Conservation (phyloP, 1,140 invertebrate species). For the Eufriesea mexicana region DNA sequence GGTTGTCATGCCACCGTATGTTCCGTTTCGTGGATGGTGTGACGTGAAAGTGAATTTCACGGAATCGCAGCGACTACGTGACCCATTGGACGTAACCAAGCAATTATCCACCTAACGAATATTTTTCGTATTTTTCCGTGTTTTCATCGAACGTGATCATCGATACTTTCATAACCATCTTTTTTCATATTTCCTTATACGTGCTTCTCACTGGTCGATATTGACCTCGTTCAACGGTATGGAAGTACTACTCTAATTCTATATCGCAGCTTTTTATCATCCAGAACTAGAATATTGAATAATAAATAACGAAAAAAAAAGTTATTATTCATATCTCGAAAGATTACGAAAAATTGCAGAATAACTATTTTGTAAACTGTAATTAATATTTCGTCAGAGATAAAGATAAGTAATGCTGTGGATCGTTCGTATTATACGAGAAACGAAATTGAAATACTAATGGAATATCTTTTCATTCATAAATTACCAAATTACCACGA, state of each 20-base stretch:
- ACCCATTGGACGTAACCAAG: not conserved
- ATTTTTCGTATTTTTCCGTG: not conserved
- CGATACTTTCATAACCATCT: not conserved
- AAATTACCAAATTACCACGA: not conserved
- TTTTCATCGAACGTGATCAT: not conserved
- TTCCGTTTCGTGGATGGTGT: not conserved
- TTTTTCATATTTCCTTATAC: no score
- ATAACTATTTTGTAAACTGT: not conserved
- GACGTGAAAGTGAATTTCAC: constrained; percentile 43
- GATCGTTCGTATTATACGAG: not conserved
- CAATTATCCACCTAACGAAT: not conserved
- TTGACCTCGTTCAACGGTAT: no score
- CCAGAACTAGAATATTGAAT: not conserved
- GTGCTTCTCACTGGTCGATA: not conserved
- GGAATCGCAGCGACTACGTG: constrained; percentile 21
- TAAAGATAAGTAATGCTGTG: not conserved
- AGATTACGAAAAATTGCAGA: not conserved
- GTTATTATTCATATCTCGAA: not conserved
- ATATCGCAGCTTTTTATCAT: not conserved
- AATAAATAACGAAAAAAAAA: not conserved
- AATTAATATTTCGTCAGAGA: not conserved
- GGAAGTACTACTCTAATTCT: not conserved
- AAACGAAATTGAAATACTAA: not conserved
- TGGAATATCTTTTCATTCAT: not conserved
- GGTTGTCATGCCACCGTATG: not conserved